Evolutionary conservation across 2,888 invertebrate species (phyloP), one percentile per base, ranked within the genome.

Genomic region (Cylloceria caligata): DNA sequence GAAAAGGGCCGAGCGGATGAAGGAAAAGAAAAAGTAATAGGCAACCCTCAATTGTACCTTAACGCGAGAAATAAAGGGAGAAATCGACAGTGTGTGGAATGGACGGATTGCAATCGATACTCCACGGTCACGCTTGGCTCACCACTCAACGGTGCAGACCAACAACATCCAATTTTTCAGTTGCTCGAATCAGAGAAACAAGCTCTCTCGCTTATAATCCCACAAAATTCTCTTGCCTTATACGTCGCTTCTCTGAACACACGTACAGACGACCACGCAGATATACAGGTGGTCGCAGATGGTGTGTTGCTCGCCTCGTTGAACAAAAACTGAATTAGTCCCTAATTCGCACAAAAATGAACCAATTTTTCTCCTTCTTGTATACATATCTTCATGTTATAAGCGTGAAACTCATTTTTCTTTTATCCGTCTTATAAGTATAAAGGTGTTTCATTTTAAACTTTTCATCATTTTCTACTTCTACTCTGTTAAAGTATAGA

Each of bases 101-200:
- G 34, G 69, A 64, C 34, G 62, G 77, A 16, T 60, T 36, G 82
- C 68, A 82, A 82, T 82, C 82, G 82, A 82, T 82, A 82, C 67
- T 78, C 36, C 81, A 47, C 47, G 57, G 57, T 72, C 74, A 57
- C 45, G 24, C 62, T 79, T 36, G n/a, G 49, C 62, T 39, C 52
- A 16, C 76, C 64, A 49, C 65, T 39, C 81, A 52, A 49, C 45
- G 52, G 42, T 60, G 64, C 74, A 39, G 67, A 42, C 47, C 77
- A 77, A 77, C 65, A 69, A 78, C 74, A 74, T 78, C 69, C 77
- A 77, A 82, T 82, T 79, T 75, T 82, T 82, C 75, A 71, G 74
- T 57, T 82, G 57, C 65, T 81, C 73, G 68, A 69, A 74, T 73
- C 77, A 39, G 47, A 73, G 57, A 39, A 78, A 81, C 73, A 69